Evolutionary conservation across 2,888 invertebrate genomes (phyloP), one percentile per base, ranked within the genome.

Genomic region (Caenorhabditis macrosperma): DNA sequence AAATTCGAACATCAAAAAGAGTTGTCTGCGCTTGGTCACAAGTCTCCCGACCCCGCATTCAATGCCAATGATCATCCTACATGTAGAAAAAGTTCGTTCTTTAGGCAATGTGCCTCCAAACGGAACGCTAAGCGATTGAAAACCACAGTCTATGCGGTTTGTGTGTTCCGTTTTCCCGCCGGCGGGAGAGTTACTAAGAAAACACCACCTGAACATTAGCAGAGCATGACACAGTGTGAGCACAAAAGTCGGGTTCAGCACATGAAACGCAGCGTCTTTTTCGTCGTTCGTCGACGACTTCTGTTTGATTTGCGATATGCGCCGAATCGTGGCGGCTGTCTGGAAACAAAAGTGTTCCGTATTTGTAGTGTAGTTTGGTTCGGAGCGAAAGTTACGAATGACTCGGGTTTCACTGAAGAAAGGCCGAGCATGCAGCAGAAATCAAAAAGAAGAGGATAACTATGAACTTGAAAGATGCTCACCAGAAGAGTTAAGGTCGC

Each of bases 171-270:
- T 30, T 38, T 64, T 12, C 54, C 22, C 6, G 9, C 28, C 33
- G 10, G n/a, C n/a, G n/a, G n/a, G n/a, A n/a, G n/a, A 50, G 52
- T 20, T 41, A 41, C 33, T 38, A 38, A 61, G 63, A 63, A 72
- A 54, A 71, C 61, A 35, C 33, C 38, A 82, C 82, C 82, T 82
- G 78, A 85, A 82, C 76, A 85, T 60, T 48, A 85, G 78, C 28
- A 85, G 72, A 22, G 82, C 82, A 78, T 85, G 82, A 67, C 83
- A 83, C 55, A 83, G 48, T n/a, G 85, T 85, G 55, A 85, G 60
- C n/a, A 85, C 85, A 63, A 83, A 78, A 12, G 80, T 79, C 24
- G 85, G 85, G 61, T 83, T 81, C 12, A 85, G 69, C 12, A 85
- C 77, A 61, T 84, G 78, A 30, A 82, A 83, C 28, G 75, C 76